These are phyloP conservation scores for Aricia agestis DNA, from an alignment of 1,140 invertebrate species.

Conservation along the genomic window DNA sequence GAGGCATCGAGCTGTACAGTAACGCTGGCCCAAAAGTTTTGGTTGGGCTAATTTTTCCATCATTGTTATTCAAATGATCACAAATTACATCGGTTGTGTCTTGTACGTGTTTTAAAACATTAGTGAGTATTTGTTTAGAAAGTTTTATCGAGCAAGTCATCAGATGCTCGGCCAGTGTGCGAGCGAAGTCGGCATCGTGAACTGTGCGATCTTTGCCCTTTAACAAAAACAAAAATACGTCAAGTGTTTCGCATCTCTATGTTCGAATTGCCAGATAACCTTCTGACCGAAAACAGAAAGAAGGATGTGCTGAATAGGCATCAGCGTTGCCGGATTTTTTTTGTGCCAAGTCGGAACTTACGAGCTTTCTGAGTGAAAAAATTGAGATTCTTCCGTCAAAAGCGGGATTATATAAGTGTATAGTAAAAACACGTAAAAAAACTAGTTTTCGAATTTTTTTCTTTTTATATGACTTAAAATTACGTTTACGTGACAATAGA, in stretches of 20 bases:
- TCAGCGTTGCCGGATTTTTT: too few species aligned
- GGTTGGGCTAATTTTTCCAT: not conserved
- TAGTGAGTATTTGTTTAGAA: conserved; percentile 7
- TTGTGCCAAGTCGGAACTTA: too few species aligned
- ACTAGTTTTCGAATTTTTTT: too few species aligned
- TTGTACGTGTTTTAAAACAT: conserved; percentile 1
- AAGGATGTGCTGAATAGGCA: not conserved
- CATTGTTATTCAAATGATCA: not conserved
- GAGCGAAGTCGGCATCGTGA: not conserved
- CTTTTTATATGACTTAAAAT: too few species aligned
- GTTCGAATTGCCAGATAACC: conserved; percentile 6
- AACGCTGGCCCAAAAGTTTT: not conserved
- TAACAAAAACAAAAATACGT: conserved; percentile 3
- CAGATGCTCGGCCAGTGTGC: not conserved
- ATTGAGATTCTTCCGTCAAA: too few species aligned
- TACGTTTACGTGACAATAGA: too few species aligned
- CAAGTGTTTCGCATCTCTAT: conserved; percentile 6
- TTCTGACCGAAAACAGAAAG: not conserved
- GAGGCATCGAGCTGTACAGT: too few species aligned
- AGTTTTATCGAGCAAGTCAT: conserved; percentile 11
- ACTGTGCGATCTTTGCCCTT: conserved; percentile 8
- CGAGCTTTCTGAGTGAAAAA: too few species aligned
- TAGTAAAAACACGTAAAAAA: too few species aligned
- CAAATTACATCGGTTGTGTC: not conserved
- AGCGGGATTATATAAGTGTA: too few species aligned